Evolutionary conservation across 2,113 vertebrate species (phyloP), one percentile per base, ranked within the genome.

Genomic region (Siniperca chuatsi): DNA sequence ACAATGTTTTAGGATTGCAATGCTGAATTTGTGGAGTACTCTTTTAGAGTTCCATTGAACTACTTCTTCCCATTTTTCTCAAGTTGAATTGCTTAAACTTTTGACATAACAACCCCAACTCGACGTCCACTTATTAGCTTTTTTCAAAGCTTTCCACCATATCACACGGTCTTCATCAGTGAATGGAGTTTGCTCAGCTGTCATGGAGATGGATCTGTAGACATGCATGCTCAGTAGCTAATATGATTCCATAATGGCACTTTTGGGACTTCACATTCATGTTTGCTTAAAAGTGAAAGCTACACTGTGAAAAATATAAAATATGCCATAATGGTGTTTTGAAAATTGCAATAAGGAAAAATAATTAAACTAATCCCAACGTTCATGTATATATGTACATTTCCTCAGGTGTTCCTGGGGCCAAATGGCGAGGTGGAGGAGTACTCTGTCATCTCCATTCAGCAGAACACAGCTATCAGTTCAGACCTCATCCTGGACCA

Each of bases 401-500:
- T 42, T 78, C 80, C 89, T 62, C 91, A 99, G 98, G 97, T 98
- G 70, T 99, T 97, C 92, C 84, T 99, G 67, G 97, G 97, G 54
- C 95, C 96, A 0, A 94, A 92, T 4, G 96, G 96, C 1, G 95
- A 97, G 71, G 96, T 96, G 35, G 95, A 95, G 42, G 90, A 96
- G 16, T 99, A 99, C 0, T 77, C 96, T 10, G 96, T 96, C 0
- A 83, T 97, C 66, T 87, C 87, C 75, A 95, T 98, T 84, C 97
- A 99, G 84, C 87, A 86, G 29, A 98, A 97, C 8, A 87, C 95
- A 18, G 82, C 95, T 1, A 97, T 99, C 90, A 98, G 94, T 75
- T 95, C 96, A 50, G 98, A 99, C 89, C 96, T 99, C 37, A 92
- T 96, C 29, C 98, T 99, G 29, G 98, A 99, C 92, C 95, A 96